These are phyloP conservation scores for Pogonocichla stellata DNA, from an alignment of 2,113 vertebrate genomes.

Conservation along the genomic window DNA sequence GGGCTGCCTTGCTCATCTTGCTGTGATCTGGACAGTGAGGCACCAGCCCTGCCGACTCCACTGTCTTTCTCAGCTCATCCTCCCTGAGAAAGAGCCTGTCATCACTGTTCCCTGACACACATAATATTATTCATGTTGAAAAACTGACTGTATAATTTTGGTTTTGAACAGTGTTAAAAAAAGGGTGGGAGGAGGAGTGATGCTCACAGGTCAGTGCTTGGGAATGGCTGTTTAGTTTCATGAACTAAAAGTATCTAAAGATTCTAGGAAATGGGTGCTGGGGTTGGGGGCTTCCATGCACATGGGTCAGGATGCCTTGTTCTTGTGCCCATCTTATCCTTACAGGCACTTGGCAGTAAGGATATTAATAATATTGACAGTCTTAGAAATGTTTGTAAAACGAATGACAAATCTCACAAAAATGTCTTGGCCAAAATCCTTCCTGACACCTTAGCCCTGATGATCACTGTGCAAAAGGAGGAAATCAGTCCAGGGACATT, in stretches of 20 bases:
- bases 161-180: neutral
- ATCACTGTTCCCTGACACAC: neutral
- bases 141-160: neutral
- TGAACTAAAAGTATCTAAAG: neutral
- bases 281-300: neutral
- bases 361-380: neutral
- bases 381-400: neutral
- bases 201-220: neutral
- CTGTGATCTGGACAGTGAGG: neutral
- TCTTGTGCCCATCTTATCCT: neutral
- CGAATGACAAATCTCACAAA: neutral
- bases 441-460: neutral
- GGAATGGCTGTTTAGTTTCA: neutral
- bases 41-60: neutral
- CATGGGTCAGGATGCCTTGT: neutral
- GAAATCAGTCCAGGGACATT: neutral
- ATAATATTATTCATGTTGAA: neutral
- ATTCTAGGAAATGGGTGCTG: neutral
- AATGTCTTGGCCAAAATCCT: neutral
- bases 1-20: neutral
- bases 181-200: neutral
- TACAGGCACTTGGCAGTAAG: neutral
- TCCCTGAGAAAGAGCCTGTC: neutral
- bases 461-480: neutral
- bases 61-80: neutral